These are phyloP conservation scores for Lepilemur septentrionalis DNA, from an alignment of 2,797 vertebrate genomes.

Conservation along the genomic window DNA sequence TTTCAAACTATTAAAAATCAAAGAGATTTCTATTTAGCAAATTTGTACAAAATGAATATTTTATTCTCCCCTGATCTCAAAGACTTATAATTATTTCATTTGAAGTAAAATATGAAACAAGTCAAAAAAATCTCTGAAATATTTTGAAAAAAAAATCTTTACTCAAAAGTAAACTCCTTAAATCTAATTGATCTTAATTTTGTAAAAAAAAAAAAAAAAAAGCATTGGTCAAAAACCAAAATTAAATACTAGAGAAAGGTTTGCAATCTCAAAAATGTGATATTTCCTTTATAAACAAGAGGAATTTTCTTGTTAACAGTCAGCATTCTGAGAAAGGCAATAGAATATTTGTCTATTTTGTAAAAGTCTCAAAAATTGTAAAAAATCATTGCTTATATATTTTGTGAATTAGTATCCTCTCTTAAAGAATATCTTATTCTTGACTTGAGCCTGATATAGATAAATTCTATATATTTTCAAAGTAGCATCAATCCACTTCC, in stretches of 20 bases:
- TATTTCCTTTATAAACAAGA: not conserved
- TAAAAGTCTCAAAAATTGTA: slow-evolving; percentile 45
- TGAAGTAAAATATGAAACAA: slow-evolving; percentile 50
- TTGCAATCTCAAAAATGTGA: slow-evolving; percentile 52
- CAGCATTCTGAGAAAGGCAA: slow-evolving; percentile 14
- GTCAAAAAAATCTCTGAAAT: slow-evolving; percentile 53
- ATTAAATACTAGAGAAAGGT: slow-evolving; percentile 53
- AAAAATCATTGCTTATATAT: not conserved
- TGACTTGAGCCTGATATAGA: not conserved
- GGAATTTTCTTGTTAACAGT: slow-evolving; percentile 45
- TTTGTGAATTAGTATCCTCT: not conserved
- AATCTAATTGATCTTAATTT: slow-evolving; percentile 11
- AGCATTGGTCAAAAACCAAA: slow-evolving; percentile 56
- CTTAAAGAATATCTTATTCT: not conserved
- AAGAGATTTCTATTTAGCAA: slow-evolving; percentile 74
- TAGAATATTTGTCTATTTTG: slow-evolving; percentile 51
- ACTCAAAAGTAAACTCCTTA: slow-evolving; percentile 56
- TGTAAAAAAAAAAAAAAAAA: slow-evolving; percentile 34
- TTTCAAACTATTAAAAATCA: slow-evolving; percentile 81
- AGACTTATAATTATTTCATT: slow-evolving; percentile 36
- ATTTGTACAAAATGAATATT: slow-evolving; percentile 74
- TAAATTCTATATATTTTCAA: not conserved
- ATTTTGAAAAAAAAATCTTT: slow-evolving; percentile 54
- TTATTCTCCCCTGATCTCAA: slow-evolving; percentile 60
- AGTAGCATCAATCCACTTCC: not conserved